These are phyloP conservation scores for Platyscapa corneri DNA, from an alignment of 1,140 invertebrate species.

Conservation along the genomic window DNA sequence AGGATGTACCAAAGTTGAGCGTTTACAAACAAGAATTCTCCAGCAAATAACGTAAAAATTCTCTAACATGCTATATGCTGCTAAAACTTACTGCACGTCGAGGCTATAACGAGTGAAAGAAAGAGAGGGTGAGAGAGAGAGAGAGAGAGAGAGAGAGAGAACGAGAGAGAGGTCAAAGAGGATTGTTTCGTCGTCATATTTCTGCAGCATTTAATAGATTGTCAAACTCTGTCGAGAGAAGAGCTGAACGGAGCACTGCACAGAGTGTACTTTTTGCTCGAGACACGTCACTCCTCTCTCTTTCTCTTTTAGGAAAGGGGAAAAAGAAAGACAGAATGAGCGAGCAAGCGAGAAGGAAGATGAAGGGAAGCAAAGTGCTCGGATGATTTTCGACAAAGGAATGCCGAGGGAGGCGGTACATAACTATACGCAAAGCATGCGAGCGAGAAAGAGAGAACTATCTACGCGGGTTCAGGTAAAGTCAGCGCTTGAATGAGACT, in stretches of 20 bases:
- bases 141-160: constrained; percentile 12
- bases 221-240: constrained; percentile 24
- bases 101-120: not conserved
- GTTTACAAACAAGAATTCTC: not conserved
- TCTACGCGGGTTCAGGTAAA: constrained; percentile 61
- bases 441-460: constrained; percentile 31
- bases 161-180: constrained; percentile 8
- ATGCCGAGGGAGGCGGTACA: constrained; percentile 59
- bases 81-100: not conserved
- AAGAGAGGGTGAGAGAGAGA: constrained; percentile 13
- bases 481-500: constrained; percentile 65
- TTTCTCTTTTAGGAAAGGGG: constrained; percentile 40
- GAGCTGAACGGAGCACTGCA: not conserved
- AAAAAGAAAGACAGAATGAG: not conserved
- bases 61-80: not conserved
- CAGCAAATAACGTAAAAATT: not conserved
- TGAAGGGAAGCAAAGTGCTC: constrained; percentile 40
- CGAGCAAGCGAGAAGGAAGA: constrained; percentile 13
- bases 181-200: constrained; percentile 22
- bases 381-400: constrained; percentile 63
- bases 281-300: constrained; percentile 45
- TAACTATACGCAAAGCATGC: not conserved
- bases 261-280: constrained; percentile 31
- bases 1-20: not conserved
- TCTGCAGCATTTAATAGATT: constrained; percentile 35